phyloP scores from a whole-genome alignment of 2,113 vertebrate species.

The Piliocolobus tephrosceles region DNA sequence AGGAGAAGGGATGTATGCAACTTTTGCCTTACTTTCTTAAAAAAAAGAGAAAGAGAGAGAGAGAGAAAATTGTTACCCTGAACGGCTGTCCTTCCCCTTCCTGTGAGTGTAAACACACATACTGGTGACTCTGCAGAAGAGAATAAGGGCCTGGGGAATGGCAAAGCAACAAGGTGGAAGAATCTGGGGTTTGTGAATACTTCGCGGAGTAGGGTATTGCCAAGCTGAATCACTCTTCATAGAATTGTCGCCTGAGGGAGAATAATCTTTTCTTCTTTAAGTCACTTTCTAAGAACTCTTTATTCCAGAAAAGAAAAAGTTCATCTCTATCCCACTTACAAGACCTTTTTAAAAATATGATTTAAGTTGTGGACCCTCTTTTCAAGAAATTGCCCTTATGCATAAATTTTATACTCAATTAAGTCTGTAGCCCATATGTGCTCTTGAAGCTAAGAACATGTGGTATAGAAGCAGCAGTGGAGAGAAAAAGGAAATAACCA shows the following conservation, averaged over 20 bases:
- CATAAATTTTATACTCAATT: not conserved
- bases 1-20: not conserved
- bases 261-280: not conserved
- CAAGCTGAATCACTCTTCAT: not conserved
- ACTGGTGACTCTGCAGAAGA: not conserved
- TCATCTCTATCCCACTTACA: not conserved
- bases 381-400: not conserved
- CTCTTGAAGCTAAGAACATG: not conserved
- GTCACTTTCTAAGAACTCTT: not conserved
- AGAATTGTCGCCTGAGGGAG: not conserved
- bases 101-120: not conserved
- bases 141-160: fast-evolving
- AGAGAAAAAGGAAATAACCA: not conserved
- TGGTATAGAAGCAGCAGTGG: not conserved
- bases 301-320: not conserved
- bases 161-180: not conserved
- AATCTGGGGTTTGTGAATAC: not conserved
- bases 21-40: not conserved
- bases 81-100: not conserved
- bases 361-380: not conserved
- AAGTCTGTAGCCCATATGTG: not conserved
- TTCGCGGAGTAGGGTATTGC: too few species aligned
- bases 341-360: not conserved
- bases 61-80: not conserved
- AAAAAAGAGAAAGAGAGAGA: not conserved